Base-by-base conservation (phyloP, 2,888 invertebrate genomes). In the Drosophila mimica region DNA sequence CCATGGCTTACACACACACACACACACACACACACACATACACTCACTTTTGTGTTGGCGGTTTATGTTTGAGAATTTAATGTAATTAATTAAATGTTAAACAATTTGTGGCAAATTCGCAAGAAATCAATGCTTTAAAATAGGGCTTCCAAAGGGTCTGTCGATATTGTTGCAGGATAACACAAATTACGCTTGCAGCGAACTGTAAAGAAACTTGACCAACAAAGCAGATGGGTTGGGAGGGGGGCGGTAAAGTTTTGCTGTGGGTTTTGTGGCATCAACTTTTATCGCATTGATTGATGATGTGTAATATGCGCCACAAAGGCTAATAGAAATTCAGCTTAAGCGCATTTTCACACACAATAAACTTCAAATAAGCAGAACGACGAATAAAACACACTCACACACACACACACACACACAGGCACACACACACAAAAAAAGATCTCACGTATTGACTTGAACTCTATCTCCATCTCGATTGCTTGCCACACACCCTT, bases 311-410 rank as follows among this genome's bases (percentile, higher is more conserved):
- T 83, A 81, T 90, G 81, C 85, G 82, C 82, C 82, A 89, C 81
- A 83, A 89, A 88, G 79, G 85, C 91, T 91, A 90, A 91, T 91
- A 88, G 89, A 89, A 87, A 83, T 83, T 91, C 84, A 83, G 74
- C 87, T 87, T 78, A 87, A 88, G 91, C 91, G 79, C 85, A 90
- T 91, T 88, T 89, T 89, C 91, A 91, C 88, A 90, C 91, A 90
- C 91, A 91, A 91, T 91, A 91, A 87, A 90, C 88, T 88, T 88
- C 89, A 83, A 91, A 91, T 91, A 86, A 88, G 89, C 73, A 71
- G 54, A 79, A 81, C 62, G 67, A 76, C 83, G 80, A 75, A 53
- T 15, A 25, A 8, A 15, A 46, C 25, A 46, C 15, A 46, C 20
- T 8, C 7, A 7, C 7, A 43, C 7, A 13, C 43, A 20, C 43